A percentile compares a stretch with the other conserved stretches of the same genome.
These are phyloP conservation scores for Melanostoma scalare DNA, from an alignment of 2,888 invertebrate genomes.

Conservation along the genomic window DNA sequence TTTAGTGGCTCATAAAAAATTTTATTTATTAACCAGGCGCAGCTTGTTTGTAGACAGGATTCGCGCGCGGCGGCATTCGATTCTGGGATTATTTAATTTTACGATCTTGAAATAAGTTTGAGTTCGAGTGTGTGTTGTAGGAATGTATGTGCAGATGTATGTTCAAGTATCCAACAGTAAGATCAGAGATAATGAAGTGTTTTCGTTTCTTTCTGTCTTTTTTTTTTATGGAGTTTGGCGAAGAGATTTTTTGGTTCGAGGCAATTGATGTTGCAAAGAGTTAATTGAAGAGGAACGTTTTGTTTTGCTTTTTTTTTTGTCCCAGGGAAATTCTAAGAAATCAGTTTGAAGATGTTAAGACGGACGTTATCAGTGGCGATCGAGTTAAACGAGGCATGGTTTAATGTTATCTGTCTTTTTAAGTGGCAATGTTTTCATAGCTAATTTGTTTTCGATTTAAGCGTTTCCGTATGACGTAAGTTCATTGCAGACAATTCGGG, in stretches of 20 bases:
- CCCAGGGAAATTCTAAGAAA: constrained; percentile 6
- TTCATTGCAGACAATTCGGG: no score
- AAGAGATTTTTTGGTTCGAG: neutral
- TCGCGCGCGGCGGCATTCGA: constrained; percentile 19
- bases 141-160: constrained; percentile 4
- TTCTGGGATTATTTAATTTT: constrained; percentile 40
- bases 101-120: neutral
- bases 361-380: neutral
- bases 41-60: constrained; percentile 37
- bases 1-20: constrained; percentile 58
- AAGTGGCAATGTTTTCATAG: no score
- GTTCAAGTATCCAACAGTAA: constrained; percentile 8
- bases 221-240: neutral
- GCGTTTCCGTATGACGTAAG: no score
- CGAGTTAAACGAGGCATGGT: neutral
- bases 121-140: neutral
- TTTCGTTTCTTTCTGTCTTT: no score
- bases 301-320: no score
- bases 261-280: neutral
- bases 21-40: constrained; percentile 49
- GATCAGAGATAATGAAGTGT: neutral
- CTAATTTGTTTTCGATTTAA: no score
- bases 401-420: no score
- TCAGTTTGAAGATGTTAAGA: neutral
- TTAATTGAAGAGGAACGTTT: neutral